Evolutionary conservation across 2,113 vertebrate genomes (phyloP).

Genomic region (Aegithalos caudatus): DNA sequence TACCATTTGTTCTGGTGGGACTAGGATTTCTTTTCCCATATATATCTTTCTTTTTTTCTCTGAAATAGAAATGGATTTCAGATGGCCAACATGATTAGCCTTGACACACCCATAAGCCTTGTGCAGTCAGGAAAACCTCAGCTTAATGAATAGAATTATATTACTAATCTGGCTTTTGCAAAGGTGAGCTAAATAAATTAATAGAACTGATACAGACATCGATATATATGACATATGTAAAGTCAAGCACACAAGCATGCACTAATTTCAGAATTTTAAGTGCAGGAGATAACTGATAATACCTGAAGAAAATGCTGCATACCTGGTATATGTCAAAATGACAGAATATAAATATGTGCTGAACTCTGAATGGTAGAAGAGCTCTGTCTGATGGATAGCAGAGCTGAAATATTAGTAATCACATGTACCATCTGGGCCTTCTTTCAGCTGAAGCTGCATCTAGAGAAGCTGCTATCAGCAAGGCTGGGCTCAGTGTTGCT

Average conservation of each 20-base stretch:
- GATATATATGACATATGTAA: background rate
- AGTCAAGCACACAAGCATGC: background rate
- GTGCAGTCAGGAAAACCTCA: background rate
- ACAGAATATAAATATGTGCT: background rate
- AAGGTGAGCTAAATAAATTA: background rate
- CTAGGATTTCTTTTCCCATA: background rate
- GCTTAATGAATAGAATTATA: background rate
- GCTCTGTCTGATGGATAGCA: background rate
- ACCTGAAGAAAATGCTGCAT: background rate
- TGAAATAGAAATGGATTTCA: background rate
- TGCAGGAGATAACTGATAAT: background rate
- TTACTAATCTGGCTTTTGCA: background rate
- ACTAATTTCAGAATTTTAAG: background rate
- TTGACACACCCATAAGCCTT: background rate
- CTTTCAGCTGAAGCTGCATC: background rate
- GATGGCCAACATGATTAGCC: background rate
- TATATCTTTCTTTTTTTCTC: background rate
- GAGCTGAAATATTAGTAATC: background rate
- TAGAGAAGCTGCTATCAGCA: background rate
- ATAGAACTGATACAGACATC: background rate
- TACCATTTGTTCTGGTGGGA: background rate
- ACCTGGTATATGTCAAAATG: slow-evolving; percentile 2
- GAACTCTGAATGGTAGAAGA: background rate
- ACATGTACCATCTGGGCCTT: background rate
- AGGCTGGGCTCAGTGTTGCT: fast-evolving